Evolutionary conservation across 92 coral and sea anemone genomes (phyloP), one percentile per base, ranked within the genome.

Genomic region (Paramuricea clavata): DNA sequence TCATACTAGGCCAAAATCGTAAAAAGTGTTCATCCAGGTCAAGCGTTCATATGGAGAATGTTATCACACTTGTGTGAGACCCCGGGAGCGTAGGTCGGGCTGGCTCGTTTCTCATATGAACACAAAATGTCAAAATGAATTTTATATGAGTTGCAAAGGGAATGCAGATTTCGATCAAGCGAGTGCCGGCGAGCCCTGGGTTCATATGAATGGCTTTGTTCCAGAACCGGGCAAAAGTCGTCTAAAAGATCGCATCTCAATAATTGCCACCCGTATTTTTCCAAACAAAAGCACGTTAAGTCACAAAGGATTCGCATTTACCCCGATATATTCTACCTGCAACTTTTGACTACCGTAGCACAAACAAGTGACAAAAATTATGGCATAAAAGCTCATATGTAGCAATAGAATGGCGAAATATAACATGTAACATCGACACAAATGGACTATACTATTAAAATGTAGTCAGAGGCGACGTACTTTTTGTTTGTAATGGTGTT

Each of bases 301-400:
- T 78, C 83, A 78, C 83, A 78, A 78, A 76, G 42, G 83, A 32
- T 74, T 74, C 44, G 21, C 16, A n/a, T 25, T 43, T 74, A 28
- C 61, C 34, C 23, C 47, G 0, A 11, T 25, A 16, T 7, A 1
- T 15, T 43, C 6, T 56, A 78, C 83, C 83, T 78, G 83, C 31
- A 78, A 76, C n/a, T n/a, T 60, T n/a, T 60, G 32, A 60, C 68
- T 22, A 60, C 68, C 28, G 68, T n/a, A 60, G 31, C 68, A 60
- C 31, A 60, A 60, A 60, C 28, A 60, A 60, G 31, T 8, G 32
- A 21, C 68, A 28, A 25, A 10, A 60, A 9, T 21, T 22, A 60
- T 28, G 15, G 28, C 68, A 60, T 28, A 60, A 60, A 60, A 12
- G 28, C 8, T 25, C 28, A 22, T 25, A 60, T 60, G 21, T 60